A percentile compares a stretch with the other conserved stretches of the same genome.
These are phyloP conservation scores for Zygothrica quintamaculata DNA, from an alignment of 2,888 invertebrate species.

Conservation along the genomic window DNA sequence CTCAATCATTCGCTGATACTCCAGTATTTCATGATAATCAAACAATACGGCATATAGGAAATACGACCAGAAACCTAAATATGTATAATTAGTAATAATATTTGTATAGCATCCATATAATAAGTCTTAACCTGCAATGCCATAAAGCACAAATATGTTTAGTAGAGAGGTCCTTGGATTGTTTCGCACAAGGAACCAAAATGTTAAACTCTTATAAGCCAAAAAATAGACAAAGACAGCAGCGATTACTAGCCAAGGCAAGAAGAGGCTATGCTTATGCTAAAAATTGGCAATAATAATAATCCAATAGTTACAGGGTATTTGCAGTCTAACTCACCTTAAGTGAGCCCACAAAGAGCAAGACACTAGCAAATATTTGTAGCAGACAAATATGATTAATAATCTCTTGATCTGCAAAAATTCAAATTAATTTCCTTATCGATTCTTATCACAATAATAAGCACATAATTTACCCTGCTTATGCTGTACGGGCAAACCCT, in stretches of 20 bases:
- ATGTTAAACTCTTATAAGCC: constrained; percentile 22
- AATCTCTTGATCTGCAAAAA: constrained; percentile 20
- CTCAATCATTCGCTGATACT: not conserved
- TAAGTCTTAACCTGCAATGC: constrained; percentile 38
- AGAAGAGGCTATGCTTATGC: constrained; percentile 42
- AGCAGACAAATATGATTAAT: constrained; percentile 49
- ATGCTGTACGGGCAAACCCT: not conserved
- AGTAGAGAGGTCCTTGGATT: fast-evolving
- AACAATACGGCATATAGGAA: constrained; percentile 33
- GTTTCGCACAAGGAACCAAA: not conserved
- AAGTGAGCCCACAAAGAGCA: constrained; percentile 27
- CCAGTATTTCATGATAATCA: not conserved
- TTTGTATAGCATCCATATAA: not conserved
- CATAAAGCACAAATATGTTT: constrained; percentile 9
- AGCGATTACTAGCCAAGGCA: constrained; percentile 55
- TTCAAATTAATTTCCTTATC: constrained; percentile 4
- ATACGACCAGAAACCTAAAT: constrained; percentile 53
- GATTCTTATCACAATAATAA: too few species aligned
- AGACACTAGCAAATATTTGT: constrained; percentile 38
- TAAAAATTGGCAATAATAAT: constrained; percentile 4
- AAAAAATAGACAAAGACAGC: constrained; percentile 42
- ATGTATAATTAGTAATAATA: not conserved
- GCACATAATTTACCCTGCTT: constrained; percentile 28
- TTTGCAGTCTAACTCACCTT: constrained; percentile 21
- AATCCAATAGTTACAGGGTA: too few species aligned